Percentiles rank a stretch among this genome's conserved stretches.
phyloP scores from a whole-genome alignment of 2,113 vertebrate species.

The Gopherus evgoodei region DNA sequence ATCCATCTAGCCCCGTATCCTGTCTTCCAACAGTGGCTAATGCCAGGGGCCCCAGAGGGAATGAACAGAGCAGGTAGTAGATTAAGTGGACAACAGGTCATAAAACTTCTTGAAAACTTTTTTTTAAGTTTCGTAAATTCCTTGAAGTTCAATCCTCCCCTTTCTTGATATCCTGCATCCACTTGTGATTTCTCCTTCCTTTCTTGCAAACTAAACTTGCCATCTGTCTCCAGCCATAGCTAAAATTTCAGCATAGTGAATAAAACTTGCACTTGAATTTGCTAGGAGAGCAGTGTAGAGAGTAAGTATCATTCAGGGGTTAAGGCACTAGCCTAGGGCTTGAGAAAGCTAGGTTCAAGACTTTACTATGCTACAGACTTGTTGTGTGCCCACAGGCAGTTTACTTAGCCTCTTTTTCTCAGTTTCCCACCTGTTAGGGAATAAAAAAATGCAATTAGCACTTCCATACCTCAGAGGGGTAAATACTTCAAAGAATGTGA shows the following conservation, averaged over 20 bases:
- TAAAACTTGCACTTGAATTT: neutral
- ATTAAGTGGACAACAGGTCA: too few relatives aligned
- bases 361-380: too few relatives aligned
- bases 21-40: too few relatives aligned
- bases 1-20: too few relatives aligned
- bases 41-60: too few relatives aligned
- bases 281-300: neutral
- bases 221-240: neutral
- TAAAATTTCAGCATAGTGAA: neutral
- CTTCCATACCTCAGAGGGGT: neutral
- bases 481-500: too few relatives aligned
- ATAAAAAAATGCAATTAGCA: rapidly evolving
- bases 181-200: neutral
- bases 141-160: neutral
- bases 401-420: too few relatives aligned
- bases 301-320: neutral
- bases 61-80: too few relatives aligned
- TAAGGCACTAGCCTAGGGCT: neutral
- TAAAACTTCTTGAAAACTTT: too few relatives aligned
- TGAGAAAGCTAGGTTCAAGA: too few relatives aligned
- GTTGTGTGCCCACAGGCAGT: too few relatives aligned
- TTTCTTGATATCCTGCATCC: neutral
- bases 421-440: too few relatives aligned
- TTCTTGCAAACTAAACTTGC: neutral
- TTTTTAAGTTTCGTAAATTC: neutral